Conservation (phyloP, 2,888 invertebrate species). For the Diarsia dahlii region DNA sequence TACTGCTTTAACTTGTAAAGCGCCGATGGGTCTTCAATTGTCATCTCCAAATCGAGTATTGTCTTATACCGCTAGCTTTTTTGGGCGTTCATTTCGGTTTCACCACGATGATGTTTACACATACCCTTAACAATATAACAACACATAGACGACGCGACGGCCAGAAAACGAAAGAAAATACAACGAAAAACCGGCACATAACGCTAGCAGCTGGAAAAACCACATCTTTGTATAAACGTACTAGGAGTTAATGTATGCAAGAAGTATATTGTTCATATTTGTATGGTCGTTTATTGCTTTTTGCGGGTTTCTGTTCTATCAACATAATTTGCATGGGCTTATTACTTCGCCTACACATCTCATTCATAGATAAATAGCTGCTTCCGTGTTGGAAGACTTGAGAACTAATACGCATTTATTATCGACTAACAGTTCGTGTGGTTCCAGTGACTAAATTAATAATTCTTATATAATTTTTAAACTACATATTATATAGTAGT, state of each 20-base stretch:
- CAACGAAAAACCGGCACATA: neutral
- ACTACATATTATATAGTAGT: too few species aligned
- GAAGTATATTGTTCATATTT: conserved; percentile 21
- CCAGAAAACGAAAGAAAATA: neutral
- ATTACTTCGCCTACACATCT: conserved; percentile 1
- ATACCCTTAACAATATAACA: neutral
- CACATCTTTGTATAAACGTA: neutral
- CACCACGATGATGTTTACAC: neutral
- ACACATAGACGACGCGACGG: neutral
- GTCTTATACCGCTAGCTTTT: neutral
- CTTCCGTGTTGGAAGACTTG: conserved; percentile 31
- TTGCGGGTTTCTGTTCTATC: conserved; percentile 10
- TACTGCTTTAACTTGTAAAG: neutral
- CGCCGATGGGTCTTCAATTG: neutral
- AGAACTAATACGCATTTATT: neutral
- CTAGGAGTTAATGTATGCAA: conserved; percentile 2
- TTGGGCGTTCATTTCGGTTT: too few species aligned
- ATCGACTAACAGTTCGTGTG: neutral
- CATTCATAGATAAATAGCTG: conserved; percentile 38
- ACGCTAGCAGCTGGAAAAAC: neutral
- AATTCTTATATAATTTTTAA: too few species aligned
- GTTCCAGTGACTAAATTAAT: too few species aligned
- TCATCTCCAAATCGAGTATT: neutral
- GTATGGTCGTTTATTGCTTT: conserved; percentile 25
- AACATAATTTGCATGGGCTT: conserved; percentile 31